Conservation (phyloP, 2,113 vertebrate genomes). For the Piprites chloris region DNA sequence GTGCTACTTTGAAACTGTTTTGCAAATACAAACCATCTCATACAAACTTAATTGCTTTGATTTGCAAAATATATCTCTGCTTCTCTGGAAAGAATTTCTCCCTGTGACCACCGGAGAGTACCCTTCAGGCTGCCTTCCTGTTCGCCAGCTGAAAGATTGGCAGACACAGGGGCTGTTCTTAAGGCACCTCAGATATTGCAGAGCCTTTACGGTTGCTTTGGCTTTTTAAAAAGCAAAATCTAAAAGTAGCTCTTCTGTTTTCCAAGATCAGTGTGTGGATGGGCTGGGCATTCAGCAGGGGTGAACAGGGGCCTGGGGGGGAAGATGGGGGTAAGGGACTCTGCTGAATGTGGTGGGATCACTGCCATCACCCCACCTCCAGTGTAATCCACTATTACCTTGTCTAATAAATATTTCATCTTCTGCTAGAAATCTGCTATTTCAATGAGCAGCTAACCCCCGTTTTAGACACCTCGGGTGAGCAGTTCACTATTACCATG, state of each 20-base stretch:
- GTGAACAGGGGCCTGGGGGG: neutral
- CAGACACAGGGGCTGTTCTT: neutral
- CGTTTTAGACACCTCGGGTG: neutral
- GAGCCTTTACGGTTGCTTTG: neutral
- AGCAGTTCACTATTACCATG: neutral
- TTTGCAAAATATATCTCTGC: neutral
- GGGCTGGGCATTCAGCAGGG: neutral
- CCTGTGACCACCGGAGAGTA: constrained; percentile 26
- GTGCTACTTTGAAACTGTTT: neutral
- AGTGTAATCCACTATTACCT: neutral
- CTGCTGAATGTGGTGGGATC: neutral
- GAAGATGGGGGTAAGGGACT: neutral
- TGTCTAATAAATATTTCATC: neutral
- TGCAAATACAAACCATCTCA: neutral
- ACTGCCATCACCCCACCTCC: neutral
- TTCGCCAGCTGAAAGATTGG: neutral
- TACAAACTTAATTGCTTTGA: neutral
- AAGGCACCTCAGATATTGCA: neutral
- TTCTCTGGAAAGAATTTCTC: neutral
- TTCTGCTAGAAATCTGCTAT: neutral
- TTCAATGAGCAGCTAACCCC: neutral
- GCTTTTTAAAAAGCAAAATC: neutral
- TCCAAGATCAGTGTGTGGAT: neutral
- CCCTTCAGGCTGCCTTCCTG: neutral
- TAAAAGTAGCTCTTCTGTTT: neutral